These are phyloP conservation scores for Cercopithecus mona DNA, from an alignment of 2,113 vertebrate genomes.

Conservation along the genomic window DNA sequence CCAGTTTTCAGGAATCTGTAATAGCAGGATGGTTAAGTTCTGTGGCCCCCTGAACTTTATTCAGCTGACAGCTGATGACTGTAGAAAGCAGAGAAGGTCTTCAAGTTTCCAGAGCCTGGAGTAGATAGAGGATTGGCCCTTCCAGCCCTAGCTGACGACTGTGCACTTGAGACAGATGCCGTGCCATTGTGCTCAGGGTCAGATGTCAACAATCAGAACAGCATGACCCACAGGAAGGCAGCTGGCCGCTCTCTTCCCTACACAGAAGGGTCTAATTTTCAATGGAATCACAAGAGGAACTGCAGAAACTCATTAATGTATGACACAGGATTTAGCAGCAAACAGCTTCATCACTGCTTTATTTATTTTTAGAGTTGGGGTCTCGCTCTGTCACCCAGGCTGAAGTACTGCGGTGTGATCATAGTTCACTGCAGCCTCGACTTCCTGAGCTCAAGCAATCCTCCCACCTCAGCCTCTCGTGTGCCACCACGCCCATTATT, in stretches of 20 bases:
- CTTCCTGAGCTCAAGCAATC: no score
- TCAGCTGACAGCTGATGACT: background rate
- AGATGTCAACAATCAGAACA: background rate
- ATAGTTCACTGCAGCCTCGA: no score
- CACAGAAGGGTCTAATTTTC: background rate
- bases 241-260: background rate
- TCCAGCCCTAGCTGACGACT: background rate
- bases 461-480: no score
- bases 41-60: background rate
- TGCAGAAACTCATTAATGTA: background rate
- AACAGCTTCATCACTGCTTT: background rate
- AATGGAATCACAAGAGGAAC: background rate
- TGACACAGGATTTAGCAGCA: background rate
- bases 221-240: background rate
- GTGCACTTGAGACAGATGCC: background rate
- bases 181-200: background rate
- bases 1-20: background rate
- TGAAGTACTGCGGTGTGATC: no score
- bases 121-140: background rate
- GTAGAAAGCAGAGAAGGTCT: background rate
- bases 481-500: no score
- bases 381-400: no score
- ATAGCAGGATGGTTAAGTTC: background rate
- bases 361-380: background rate
- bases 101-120: background rate